Base-by-base conservation (phyloP, 2,888 invertebrate genomes). In the Nudaria mundana region DNA sequence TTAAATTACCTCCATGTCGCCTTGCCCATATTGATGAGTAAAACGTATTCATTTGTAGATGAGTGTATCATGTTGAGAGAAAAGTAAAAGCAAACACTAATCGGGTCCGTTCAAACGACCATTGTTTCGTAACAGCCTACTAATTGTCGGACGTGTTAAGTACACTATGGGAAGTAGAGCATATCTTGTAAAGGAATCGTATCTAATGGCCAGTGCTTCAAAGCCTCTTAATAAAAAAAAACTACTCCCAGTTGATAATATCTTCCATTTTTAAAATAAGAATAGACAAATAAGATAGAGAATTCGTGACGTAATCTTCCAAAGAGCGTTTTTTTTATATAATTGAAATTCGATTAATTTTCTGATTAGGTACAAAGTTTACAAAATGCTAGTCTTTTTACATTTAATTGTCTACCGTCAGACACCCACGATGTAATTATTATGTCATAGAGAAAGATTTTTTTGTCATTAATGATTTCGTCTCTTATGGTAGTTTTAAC, bases 1-100 rank as follows among this genome's bases (percentile, higher is more conserved):
- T 48, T 45, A 44, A 50, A 42, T 51, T 54, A 43, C 48, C 54
- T 55, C 56, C 52, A 48, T 45, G 40, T 32, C 32, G 39, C 43
- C 16, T 33, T 32, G 37, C 48, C 35, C 58, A 67, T 66, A 63
- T 44, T 48, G 57, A 69, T 56, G 56, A 62, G 52, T 42, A 39
- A 8, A 37, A 51, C 47, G 40, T 54, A 56, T 55, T 58, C 57
- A 54, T 57, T 61, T 63, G 59, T 26, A 35, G 49, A 52, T 30
- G 48, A 49, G 39, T 31, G 51, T 42, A 44, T 47, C 13, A 44
- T 35, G 39, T 35, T 18, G 36, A 45, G 44, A 66, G 52, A 71
- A 75, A 74, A 75, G 74, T 67, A 61, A 28, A 14, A 28, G 26
- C 8, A 14, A 57, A 48, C 40, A 66, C 63, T 71, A 77, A 78